phyloP scores from a whole-genome alignment of 2,888 invertebrate species.

The Nephrotoma guestfalica region DNA sequence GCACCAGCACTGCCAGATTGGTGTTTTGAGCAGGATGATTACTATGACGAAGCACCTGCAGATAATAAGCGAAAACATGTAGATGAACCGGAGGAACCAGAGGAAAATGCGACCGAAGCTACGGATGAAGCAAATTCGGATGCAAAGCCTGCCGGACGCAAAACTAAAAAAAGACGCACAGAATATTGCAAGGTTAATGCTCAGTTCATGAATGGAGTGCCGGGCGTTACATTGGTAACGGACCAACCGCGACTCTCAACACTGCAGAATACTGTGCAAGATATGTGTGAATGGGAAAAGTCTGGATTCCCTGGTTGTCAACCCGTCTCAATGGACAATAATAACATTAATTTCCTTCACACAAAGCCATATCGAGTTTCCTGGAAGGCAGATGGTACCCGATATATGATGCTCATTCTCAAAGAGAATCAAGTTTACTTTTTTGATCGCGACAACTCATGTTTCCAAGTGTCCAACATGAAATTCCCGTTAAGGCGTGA shows the following conservation, averaged over 20 bases:
- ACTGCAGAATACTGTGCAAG: conserved; percentile 60
- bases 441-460: conserved; percentile 87
- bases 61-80: conserved; percentile 13
- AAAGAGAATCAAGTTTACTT: conserved; percentile 77
- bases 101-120: conserved; percentile 9
- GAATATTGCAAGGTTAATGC: conserved; percentile 37
- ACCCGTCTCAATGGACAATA: conserved; percentile 87
- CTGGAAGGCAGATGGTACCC: conserved; percentile 97
- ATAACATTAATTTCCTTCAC: conserved; percentile 60
- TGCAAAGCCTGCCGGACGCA: conserved; percentile 9
- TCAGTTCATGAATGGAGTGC: conserved; percentile 75
- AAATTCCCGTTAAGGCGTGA: conserved; percentile 67
- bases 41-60: conserved; percentile 27
- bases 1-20: conserved; percentile 75
- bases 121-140: conserved; percentile 10
- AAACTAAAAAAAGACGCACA: neutral
- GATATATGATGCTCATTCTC: conserved; percentile 94
- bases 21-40: conserved; percentile 40
- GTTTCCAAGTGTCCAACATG: conserved; percentile 71
- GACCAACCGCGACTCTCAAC: conserved; percentile 43
- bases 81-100: conserved; percentile 1
- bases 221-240: conserved; percentile 57
- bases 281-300: conserved; percentile 64
- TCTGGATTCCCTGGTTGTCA: conserved; percentile 92
- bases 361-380: conserved; percentile 86